Evolutionary conservation across 2,797 vertebrate species (phyloP), one percentile per base, ranked within the genome.

Genomic region (Sebastes matsubarae): DNA sequence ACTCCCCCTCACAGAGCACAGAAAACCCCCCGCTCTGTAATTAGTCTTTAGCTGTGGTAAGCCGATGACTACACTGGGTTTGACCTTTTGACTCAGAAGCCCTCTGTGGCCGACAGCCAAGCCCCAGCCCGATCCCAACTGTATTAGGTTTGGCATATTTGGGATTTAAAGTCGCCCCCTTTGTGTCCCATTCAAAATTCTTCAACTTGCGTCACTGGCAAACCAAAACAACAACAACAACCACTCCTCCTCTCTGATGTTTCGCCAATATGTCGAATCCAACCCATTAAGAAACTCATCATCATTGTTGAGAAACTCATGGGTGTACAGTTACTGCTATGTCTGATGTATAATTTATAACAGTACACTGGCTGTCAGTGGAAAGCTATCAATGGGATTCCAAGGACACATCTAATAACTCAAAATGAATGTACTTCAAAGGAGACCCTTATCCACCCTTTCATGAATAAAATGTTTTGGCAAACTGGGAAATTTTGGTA

Each of bases 41-140:
- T 92, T 88, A 89, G 81, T 77, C 64, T 71, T 11, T 14, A 81
- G 71, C 84, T 18, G 72, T 25, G 81, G 88, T 81, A 84, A 88
- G 81, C 85, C 60, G 38, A 72, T 77, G 85, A 89, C 86, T 88
- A 85, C 67, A 38, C 83, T 75, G 82, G 11, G 54, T 42, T 87
- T 87, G 84, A 91, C 86, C 90, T 86, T 91, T 88, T 80, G 81
- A 91, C 85, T 77, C 46, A 68, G 72, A 92, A 90, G 84, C 66
- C 74, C 71, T 74, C 22, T 24, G 77, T 73, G 86, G 85, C 89
- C 16, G n/a, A 36, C 55, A 82, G 84, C 87, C 77, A 55, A 79
- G 22, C 52, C 77, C 61, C 38, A 38, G 63, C 57, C 60, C 38
- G 65, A 72, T 52, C 57, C 68, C 67, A 42, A 57, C 67, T 22